Evolutionary conservation across 2,888 invertebrate genomes (phyloP).

Genomic region (Frankliniella intonsa): DNA sequence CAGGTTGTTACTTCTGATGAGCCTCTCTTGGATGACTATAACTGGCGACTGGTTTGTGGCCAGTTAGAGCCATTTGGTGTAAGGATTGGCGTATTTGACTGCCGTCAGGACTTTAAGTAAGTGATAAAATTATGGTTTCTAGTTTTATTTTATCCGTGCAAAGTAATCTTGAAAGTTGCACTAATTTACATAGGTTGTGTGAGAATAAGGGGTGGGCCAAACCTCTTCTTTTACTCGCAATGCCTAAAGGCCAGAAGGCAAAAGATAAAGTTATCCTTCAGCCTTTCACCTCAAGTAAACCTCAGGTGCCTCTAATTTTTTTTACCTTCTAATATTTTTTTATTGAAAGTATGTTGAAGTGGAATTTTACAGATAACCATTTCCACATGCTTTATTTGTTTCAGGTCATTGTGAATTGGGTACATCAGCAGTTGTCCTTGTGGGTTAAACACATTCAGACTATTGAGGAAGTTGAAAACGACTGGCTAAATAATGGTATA

Average conservation of each 20-base stretch:
- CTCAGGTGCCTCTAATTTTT: slow-evolving; percentile 37
- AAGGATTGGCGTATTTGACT: slow-evolving; percentile 49
- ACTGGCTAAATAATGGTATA: slow-evolving; percentile 39
- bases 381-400: background rate
- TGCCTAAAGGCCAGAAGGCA: slow-evolving; percentile 48
- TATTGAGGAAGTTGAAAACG: slow-evolving; percentile 40
- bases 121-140: slow-evolving; percentile 23
- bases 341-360: background rate
- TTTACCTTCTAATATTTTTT: background rate
- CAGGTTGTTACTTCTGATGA: slow-evolving; percentile 45
- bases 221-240: slow-evolving; percentile 48
- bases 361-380: background rate
- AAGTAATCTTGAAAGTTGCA: slow-evolving; percentile 29
- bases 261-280: slow-evolving; percentile 49
- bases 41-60: slow-evolving; percentile 47
- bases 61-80: slow-evolving; percentile 49
- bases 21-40: slow-evolving; percentile 42
- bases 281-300: slow-evolving; percentile 43
- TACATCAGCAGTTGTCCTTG: slow-evolving; percentile 47
- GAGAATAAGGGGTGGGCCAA: slow-evolving; percentile 48
- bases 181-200: slow-evolving; percentile 46
- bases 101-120: slow-evolving; percentile 48
- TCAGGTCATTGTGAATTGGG: slow-evolving; percentile 48
- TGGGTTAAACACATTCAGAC: slow-evolving; percentile 45
- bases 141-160: background rate